phyloP scores from a whole-genome alignment of 2,888 invertebrate species.

The Xanthorhoe spadicearia region DNA sequence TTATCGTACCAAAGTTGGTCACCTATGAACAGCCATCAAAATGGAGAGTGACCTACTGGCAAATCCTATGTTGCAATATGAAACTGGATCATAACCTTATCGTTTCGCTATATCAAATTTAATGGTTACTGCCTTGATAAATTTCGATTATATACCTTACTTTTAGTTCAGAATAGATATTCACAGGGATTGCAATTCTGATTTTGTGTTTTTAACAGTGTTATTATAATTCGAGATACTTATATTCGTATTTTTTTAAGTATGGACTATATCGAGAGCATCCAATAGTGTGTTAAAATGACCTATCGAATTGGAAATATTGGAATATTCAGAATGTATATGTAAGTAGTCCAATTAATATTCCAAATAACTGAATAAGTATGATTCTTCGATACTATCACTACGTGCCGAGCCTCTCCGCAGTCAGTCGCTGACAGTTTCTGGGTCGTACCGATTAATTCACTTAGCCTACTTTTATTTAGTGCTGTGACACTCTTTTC shows the following conservation, averaged over 20 bases:
- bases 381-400: constrained; percentile 44
- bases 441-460: constrained; percentile 81
- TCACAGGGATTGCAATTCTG: constrained; percentile 2
- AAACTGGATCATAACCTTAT: constrained; percentile 42
- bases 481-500: constrained; percentile 77
- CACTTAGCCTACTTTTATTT: constrained; percentile 81
- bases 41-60: constrained; percentile 42
- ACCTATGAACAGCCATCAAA: constrained; percentile 45
- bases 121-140: constrained; percentile 28
- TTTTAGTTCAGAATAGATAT: constrained; percentile 6
- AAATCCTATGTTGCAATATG: constrained; percentile 40
- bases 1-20: constrained; percentile 67
- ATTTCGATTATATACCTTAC: neutral
- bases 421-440: constrained; percentile 62
- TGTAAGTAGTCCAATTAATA: constrained; percentile 3
- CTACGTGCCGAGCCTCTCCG: constrained; percentile 48
- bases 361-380: constrained; percentile 18
- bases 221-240: neutral
- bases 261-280: neutral
- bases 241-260: neutral
- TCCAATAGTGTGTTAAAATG: neutral
- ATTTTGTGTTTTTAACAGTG: neutral
- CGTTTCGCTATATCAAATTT: constrained; percentile 39
- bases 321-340: neutral
- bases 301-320: constrained; percentile 5